Evolutionary conservation across 1,140 invertebrate genomes (phyloP).

Genomic region (Ylistrum balloti): DNA sequence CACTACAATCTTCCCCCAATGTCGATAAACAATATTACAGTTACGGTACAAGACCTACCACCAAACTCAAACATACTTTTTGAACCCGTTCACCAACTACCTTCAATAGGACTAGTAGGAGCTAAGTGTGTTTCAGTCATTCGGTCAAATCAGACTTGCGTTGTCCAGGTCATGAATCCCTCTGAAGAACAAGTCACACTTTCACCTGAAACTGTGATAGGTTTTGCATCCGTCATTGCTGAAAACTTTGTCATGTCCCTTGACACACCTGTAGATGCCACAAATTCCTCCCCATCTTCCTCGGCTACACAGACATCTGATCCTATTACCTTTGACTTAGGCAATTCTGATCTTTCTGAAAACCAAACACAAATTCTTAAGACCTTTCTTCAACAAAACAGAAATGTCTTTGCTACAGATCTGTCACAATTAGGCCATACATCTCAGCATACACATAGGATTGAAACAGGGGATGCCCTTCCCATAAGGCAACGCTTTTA

Average conservation of each 20-base stretch:
- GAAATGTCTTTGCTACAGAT: conserved; percentile 52
- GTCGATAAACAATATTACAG: background rate
- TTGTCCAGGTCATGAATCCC: background rate
- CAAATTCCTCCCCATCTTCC: background rate
- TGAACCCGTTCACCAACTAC: background rate
- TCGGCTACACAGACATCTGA: background rate
- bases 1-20: background rate
- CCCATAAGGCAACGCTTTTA: conserved; percentile 50
- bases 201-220: background rate
- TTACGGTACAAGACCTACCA: background rate
- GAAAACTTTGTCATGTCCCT: background rate
- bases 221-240: background rate
- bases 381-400: conserved; percentile 42
- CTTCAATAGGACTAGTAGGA: background rate
- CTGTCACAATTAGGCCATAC: conserved; percentile 51
- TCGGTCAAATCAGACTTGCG: no score
- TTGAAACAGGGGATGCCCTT: conserved; percentile 54
- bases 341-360: conserved; percentile 43
- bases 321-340: conserved; percentile 56
- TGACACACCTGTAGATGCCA: background rate
- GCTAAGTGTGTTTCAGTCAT: background rate
- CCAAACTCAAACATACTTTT: background rate
- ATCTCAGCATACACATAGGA: conserved; percentile 42
- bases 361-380: conserved; percentile 32
- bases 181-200: background rate